phyloP scores from a whole-genome alignment of 1,140 invertebrate species.

The Parapsyche elsis region DNA sequence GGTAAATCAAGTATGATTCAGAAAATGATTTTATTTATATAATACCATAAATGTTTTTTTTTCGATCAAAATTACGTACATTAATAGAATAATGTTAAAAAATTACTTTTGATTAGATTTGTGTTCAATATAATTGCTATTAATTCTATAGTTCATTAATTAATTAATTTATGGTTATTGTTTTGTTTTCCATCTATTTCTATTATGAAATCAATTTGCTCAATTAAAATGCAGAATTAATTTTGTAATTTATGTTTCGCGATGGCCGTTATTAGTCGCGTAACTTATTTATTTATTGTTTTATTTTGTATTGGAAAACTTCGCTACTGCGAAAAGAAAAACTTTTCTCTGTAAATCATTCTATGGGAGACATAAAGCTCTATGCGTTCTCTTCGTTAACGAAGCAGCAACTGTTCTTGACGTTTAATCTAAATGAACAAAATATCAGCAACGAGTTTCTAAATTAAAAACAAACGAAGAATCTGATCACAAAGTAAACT shows the following conservation, averaged over 20 bases:
- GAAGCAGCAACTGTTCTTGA: slow-evolving; percentile 30
- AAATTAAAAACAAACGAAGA: slow-evolving; percentile 1
- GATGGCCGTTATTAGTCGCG: background rate
- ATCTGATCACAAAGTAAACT: no score
- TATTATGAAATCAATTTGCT: background rate
- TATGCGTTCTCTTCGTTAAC: slow-evolving; percentile 4
- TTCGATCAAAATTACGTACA: no score
- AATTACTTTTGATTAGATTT: no score
- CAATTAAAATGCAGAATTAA: background rate
- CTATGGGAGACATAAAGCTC: slow-evolving; percentile 1
- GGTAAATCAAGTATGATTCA: background rate
- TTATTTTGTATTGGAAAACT: slow-evolving; percentile 8
- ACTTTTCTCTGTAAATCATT: slow-evolving; percentile 17
- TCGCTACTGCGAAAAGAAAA: background rate
- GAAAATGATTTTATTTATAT: no score
- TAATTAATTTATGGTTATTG: no score
- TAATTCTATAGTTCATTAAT: no score
- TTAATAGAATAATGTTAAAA: no score
- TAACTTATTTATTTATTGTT: slow-evolving; percentile 26
- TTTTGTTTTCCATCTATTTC: no score
- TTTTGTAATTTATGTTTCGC: slow-evolving; percentile 2
- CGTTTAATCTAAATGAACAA: slow-evolving; percentile 26
- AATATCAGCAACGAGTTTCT: background rate
- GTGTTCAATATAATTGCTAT: no score
- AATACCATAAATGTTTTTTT: background rate